Base-by-base conservation (phyloP, 2,113 vertebrate genomes). In the Rhizomys pruinosus region DNA sequence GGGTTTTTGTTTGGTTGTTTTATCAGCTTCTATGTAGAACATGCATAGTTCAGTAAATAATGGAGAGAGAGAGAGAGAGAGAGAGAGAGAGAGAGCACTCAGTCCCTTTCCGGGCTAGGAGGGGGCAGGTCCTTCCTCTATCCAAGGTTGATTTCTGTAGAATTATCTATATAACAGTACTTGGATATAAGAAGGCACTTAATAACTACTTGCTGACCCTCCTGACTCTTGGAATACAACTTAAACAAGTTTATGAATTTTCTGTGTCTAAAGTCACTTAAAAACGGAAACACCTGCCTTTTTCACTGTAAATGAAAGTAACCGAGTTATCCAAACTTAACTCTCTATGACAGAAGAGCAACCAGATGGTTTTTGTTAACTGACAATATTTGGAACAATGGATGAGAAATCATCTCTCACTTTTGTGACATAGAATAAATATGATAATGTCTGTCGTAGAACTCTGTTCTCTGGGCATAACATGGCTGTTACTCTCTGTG, bases 261-360 rank as follows among this genome's bases (percentile, higher is more conserved):
- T 92, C 59, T 92, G 0, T 93, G 64, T 84, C 84, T 89, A 77
- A 64, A 92, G 61, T 84, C 64, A 37, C 79, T 95, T 86, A 69
- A 76, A 72, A 91, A 96, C 1, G 5, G 76, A 91, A 92, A 90
- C 37, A 87, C 17, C 79, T 94, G 42, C 32, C 69, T 87, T 44
- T 80, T 95, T 96, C 66, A 66, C 15, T 82, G 61, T 17, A 20
- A 86, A 27, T 10, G 63, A 68, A 89, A 89, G 57, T 81, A 81
- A 81, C 44, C 55, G 52, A 86, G 78, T 61, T 73, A 32, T 72
- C 12, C 79, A 72, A 91, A 79, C 66, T 63, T 42, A 84, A 57
- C 25, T 92, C 29, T 91, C 71, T 87, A 3, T 80, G 57, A 42
- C 29, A 84, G n/a, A n/a, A 94, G 92, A 91, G 4, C 32, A 81